Percentiles rank a stretch among this genome's conserved stretches.
These are phyloP conservation scores for Oreochromis grahami DNA, from an alignment of 2,797 vertebrate species.

Conservation along the genomic window DNA sequence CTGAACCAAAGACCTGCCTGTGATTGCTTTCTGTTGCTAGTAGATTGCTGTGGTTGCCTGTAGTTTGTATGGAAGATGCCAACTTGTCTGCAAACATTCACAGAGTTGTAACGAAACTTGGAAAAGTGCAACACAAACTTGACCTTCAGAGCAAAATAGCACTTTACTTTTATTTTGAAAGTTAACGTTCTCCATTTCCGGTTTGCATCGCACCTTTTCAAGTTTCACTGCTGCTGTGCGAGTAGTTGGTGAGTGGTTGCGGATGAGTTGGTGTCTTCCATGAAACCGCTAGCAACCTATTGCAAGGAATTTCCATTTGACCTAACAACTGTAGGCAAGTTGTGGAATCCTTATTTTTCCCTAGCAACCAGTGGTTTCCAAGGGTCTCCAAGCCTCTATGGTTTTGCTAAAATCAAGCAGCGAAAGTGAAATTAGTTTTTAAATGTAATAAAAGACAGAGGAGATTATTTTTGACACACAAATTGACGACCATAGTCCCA, in stretches of 20 bases:
- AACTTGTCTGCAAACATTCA: not conserved
- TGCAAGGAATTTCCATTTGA: not conserved
- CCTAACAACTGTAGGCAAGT: not conserved
- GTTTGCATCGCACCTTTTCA: not conserved
- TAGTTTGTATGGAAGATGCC: not conserved
- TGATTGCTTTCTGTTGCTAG: not conserved
- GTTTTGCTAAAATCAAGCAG: not conserved
- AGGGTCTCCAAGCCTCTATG: not conserved
- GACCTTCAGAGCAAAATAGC: not conserved
- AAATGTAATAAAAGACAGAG: not conserved
- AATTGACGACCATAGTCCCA: not conserved
- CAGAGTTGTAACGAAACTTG: not conserved
- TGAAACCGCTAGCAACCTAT: not conserved
- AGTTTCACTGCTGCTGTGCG: not conserved
- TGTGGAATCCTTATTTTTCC: not conserved
- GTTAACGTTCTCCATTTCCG: rapidly evolving
- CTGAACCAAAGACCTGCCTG: not conserved
- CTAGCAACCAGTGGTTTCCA: not conserved
- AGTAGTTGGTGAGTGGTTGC: not conserved
- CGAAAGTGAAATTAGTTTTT: rapidly evolving
- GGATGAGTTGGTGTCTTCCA: not conserved
- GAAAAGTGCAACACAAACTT: not conserved
- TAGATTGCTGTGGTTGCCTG: not conserved
- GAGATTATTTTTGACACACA: not conserved
- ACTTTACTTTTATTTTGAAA: not conserved